Evolutionary conservation across 2,797 vertebrate species (phyloP).

Genomic region (Rhinella marina): DNA sequence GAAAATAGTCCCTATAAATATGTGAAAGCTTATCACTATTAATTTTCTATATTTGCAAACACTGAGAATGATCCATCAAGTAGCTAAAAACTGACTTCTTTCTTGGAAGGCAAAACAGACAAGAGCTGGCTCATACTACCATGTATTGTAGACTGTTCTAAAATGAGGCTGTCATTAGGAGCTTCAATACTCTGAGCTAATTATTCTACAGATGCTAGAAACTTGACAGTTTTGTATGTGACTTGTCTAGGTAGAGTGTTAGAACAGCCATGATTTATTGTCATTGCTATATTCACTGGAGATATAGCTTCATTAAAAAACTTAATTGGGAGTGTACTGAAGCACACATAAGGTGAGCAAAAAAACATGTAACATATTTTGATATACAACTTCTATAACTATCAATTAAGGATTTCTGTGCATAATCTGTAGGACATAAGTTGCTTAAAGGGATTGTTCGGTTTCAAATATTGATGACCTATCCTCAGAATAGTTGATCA

Average conservation of each 20-base stretch:
- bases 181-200: background rate
- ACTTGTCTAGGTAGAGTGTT: background rate
- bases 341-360: background rate
- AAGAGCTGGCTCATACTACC: background rate
- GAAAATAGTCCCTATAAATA: background rate
- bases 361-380: background rate
- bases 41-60: background rate
- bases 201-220: slow-evolving; percentile 41
- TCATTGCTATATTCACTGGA: background rate
- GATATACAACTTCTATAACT: background rate
- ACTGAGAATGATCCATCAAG: background rate
- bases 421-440: background rate
- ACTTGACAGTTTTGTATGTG: slow-evolving; percentile 21
- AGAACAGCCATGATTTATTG: slow-evolving; percentile 12
- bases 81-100: background rate
- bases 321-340: background rate
- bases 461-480: too few relatives aligned
- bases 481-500: too few relatives aligned
- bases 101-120: background rate
- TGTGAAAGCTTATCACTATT: background rate
- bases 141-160: background rate
- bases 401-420: background rate
- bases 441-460: background rate
- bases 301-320: background rate
- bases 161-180: background rate